phyloP scores from a whole-genome alignment of 2,888 invertebrate genomes.

The Theodoxus fluviatilis region DNA sequence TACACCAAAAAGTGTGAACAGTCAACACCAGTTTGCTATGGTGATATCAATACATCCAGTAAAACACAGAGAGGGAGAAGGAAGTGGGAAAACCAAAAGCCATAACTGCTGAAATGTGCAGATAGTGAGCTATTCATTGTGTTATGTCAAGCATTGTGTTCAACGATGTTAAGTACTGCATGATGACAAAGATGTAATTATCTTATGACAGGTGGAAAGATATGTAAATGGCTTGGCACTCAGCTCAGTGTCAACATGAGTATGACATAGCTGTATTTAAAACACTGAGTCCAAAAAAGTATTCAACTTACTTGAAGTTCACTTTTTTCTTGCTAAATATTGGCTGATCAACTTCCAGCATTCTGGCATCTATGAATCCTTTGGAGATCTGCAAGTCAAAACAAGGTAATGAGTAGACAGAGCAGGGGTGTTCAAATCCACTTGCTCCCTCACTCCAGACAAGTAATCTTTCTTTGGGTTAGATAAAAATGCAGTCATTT shows the following conservation, averaged over 20 bases:
- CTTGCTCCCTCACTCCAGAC: not conserved
- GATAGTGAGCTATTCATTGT: not conserved
- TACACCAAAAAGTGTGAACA: too few relatives aligned
- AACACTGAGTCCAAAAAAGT: not conserved
- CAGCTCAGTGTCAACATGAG: too few relatives aligned
- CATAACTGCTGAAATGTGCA: too few relatives aligned
- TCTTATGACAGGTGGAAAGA: too few relatives aligned
- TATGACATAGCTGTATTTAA: too few relatives aligned
- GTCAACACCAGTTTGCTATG: too few relatives aligned
- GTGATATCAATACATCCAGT: too few relatives aligned
- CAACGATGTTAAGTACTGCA: too few relatives aligned
- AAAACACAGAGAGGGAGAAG: constrained; percentile 11
- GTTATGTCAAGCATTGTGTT: not conserved
- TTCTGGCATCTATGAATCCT: constrained; percentile 62
- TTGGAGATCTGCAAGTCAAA: constrained; percentile 47
- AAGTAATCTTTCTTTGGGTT: too few relatives aligned
- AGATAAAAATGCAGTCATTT: too few relatives aligned
- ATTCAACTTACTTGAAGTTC: constrained; percentile 57
- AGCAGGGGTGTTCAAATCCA: not conserved
- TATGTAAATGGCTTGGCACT: not conserved
- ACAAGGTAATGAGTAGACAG: constrained; percentile 7
- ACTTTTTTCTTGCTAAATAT: constrained; percentile 81
- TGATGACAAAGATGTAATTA: too few relatives aligned
- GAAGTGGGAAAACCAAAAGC: too few relatives aligned
- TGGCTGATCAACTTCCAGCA: constrained; percentile 74